phyloP scores from a whole-genome alignment of 2,797 vertebrate genomes.

The Distichodus sexfasciatus region DNA sequence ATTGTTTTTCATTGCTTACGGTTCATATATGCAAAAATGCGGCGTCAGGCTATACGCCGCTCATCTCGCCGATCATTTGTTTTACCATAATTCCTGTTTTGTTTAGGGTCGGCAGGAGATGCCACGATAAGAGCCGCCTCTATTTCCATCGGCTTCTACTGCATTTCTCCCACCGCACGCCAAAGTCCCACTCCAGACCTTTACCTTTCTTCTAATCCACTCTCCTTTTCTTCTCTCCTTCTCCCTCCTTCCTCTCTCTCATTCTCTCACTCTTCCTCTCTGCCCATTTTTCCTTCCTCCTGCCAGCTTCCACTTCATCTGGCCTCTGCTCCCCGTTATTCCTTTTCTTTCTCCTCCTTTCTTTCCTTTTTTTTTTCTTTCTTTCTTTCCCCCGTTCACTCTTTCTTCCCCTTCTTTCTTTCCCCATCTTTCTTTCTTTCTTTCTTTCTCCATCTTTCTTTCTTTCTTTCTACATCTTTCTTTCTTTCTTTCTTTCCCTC shows the following conservation, averaged over 20 bases:
- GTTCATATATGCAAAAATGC: slow-evolving; percentile 79
- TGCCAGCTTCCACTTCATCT: too few species aligned
- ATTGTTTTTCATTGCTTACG: slow-evolving; percentile 77
- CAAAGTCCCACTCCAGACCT: not conserved
- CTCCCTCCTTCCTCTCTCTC: not conserved
- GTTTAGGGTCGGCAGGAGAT: slow-evolving; percentile 60
- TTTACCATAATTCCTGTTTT: slow-evolving; percentile 63
- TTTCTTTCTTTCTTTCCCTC: not conserved
- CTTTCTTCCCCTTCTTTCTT: not conserved
- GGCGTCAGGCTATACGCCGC: too few species aligned
- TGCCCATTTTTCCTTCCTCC: not conserved
- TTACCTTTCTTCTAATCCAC: not conserved
- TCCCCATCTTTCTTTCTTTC: not conserved
- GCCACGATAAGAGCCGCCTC: slow-evolving; percentile 39
- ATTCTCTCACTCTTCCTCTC: not conserved
- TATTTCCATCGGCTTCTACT: not conserved
- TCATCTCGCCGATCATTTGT: too few species aligned
- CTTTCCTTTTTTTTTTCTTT: not conserved
- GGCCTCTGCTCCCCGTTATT: too few species aligned
- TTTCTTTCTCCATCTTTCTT: not conserved
- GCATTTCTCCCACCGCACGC: not conserved
- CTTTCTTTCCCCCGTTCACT: not conserved
- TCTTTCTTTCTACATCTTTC: slow-evolving; percentile 1
- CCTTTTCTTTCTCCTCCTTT: not conserved
- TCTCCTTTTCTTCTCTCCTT: not conserved